phyloP scores from a whole-genome alignment of 2,113 vertebrate species.

The Gallinago media region DNA sequence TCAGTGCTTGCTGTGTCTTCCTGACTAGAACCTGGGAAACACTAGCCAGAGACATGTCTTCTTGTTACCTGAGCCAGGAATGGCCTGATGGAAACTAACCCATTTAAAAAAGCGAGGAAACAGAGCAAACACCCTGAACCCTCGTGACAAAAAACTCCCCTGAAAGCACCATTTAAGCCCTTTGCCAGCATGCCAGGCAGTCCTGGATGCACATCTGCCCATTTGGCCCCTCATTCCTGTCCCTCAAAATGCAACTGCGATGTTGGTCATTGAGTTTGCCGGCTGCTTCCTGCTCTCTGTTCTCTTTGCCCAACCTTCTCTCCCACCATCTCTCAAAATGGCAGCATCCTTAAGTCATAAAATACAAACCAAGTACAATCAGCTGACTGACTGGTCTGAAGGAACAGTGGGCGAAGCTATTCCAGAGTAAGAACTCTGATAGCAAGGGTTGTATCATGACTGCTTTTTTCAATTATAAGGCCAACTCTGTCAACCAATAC shows the following conservation, averaged over 20 bases:
- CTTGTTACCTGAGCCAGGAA: background rate
- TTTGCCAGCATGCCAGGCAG: background rate
- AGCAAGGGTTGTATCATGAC: background rate
- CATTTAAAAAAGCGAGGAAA: background rate
- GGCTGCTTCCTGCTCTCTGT: background rate
- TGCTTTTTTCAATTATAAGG: background rate
- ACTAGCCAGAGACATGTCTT: background rate
- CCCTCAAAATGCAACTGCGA: background rate
- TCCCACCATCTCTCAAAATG: background rate
- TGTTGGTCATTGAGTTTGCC: background rate
- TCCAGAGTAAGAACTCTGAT: background rate
- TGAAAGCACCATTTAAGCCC: background rate
- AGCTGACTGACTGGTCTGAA: background rate
- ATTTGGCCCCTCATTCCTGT: background rate
- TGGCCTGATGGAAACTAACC: background rate
- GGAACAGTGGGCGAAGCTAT: background rate
- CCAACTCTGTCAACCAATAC: background rate
- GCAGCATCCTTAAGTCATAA: background rate
- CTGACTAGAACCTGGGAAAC: background rate
- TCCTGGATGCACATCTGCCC: background rate
- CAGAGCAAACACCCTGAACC: background rate
- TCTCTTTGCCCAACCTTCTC: background rate
- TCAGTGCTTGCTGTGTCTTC: background rate
- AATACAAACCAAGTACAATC: background rate
- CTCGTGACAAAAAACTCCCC: background rate